phyloP scores from a whole-genome alignment of 1,140 invertebrate species.

The Choristoneura fumiferana region DNA sequence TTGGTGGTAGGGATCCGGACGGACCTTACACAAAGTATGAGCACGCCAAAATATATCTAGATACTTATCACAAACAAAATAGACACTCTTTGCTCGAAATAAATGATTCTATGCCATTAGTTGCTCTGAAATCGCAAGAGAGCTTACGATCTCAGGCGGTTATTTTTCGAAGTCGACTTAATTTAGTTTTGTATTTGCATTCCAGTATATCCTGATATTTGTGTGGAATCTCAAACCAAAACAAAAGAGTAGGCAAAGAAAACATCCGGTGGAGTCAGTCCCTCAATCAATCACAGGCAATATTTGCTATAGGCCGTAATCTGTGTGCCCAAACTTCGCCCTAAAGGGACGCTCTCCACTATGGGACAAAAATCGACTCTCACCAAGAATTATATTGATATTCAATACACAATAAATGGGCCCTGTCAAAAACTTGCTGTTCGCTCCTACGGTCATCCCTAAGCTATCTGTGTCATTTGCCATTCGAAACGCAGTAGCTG shows the following conservation, averaged over 20 bases:
- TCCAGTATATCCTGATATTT: slow-evolving; percentile 16
- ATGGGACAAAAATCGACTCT: slow-evolving; percentile 76
- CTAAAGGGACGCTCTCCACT: slow-evolving; percentile 58
- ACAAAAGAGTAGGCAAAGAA: slow-evolving; percentile 32
- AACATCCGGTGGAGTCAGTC: slow-evolving; percentile 32
- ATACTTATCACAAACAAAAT: no score
- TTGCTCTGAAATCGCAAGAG: no score
- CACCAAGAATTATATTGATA: slow-evolving; percentile 78
- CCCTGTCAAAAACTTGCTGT: slow-evolving; percentile 78
- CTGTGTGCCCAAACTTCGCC: slow-evolving; percentile 69
- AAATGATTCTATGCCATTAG: no score
- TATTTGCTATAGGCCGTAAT: slow-evolving; percentile 75
- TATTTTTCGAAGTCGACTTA: slow-evolving; percentile 7
- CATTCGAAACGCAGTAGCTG: slow-evolving; percentile 65
- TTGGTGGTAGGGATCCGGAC: no score
- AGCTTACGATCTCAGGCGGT: no score
- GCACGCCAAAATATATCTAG: no score
- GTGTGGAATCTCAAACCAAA: slow-evolving; percentile 28
- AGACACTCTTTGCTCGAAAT: no score
- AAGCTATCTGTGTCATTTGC: slow-evolving; percentile 77
- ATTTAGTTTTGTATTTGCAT: slow-evolving; percentile 14
- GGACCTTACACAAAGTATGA: no score
- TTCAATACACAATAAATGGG: slow-evolving; percentile 79
- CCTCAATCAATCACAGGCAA: slow-evolving; percentile 56
- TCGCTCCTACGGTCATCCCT: slow-evolving; percentile 78